Evolutionary conservation across 2,888 invertebrate species (phyloP).

Genomic region (Steinernema hermaphroditum): DNA sequence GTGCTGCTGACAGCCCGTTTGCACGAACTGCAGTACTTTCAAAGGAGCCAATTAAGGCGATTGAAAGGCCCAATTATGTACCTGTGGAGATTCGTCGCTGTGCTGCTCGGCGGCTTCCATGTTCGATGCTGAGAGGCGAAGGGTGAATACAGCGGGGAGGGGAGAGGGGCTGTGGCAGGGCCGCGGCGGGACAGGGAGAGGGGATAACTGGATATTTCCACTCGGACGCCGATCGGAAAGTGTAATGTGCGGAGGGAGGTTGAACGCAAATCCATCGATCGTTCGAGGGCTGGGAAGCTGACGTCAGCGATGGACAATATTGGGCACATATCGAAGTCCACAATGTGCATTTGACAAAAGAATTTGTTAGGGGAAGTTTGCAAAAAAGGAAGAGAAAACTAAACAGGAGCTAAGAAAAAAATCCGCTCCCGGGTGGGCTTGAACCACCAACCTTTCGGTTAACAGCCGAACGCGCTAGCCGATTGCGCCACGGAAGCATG

Average conservation of each 20-base stretch:
- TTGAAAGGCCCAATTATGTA: neutral
- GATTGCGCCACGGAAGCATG: constrained; percentile 33
- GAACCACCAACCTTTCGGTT: constrained; percentile 98
- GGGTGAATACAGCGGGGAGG: neutral
- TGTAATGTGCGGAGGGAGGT: constrained; percentile 24
- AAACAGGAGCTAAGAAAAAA: neutral
- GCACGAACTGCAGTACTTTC: no score
- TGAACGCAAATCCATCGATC: constrained; percentile 24
- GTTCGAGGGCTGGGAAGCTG: neutral
- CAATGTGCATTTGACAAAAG: no score
- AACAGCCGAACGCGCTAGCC: constrained; percentile 91
- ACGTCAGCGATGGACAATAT: neutral
- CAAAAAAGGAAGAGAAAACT: neutral
- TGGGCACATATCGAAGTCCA: no score
- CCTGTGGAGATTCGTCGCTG: constrained; percentile 23
- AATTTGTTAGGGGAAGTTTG: no score
- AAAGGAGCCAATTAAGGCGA: no score
- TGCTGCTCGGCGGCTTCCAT: constrained; percentile 20
- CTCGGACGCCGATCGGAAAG: constrained; percentile 15
- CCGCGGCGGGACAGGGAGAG: constrained; percentile 2
- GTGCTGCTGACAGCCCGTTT: no score
- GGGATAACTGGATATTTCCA: constrained; percentile 30
- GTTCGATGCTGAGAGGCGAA: neutral
- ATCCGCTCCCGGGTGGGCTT: constrained; percentile 68
- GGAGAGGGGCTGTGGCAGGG: constrained; percentile 7